A percentile compares a stretch with the other conserved stretches of the same genome.
phyloP scores from a whole-genome alignment of 23 tunicate species.

The Halocynthia roretzi region DNA sequence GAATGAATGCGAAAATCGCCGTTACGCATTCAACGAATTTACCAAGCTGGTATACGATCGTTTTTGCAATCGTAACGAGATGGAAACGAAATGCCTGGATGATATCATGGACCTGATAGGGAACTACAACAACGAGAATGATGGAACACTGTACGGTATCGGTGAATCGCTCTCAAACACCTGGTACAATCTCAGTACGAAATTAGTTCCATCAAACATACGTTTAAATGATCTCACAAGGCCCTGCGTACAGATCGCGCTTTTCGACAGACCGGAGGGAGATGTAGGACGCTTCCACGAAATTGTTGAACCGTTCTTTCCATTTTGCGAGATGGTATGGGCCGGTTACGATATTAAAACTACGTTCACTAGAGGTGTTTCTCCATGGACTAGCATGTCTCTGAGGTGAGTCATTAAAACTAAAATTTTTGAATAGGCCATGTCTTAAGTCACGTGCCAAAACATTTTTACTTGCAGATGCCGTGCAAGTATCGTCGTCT shows the following conservation, averaged over 20 bases:
- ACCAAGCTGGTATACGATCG: conserved; percentile 43
- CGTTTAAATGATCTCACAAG: conserved; percentile 18
- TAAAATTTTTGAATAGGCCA: no score
- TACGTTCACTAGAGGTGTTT: conserved; percentile 11
- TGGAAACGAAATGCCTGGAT: conserved; percentile 20
- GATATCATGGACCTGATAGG: not conserved
- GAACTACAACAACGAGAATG: not conserved
- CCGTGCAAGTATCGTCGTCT: not conserved
- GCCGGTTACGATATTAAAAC: conserved; percentile 43
- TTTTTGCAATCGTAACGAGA: conserved; percentile 26
- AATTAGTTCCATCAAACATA: not conserved
- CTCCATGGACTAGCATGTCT: conserved; percentile 58
- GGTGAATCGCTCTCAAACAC: not conserved
- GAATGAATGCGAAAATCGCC: conserved; percentile 34
- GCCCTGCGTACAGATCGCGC: conserved; percentile 71
- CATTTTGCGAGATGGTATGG: conserved; percentile 59
- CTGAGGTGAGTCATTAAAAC: conserved; percentile 20
- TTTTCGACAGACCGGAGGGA: conserved; percentile 33
- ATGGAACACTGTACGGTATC: not conserved
- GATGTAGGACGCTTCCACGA: conserved; percentile 50
- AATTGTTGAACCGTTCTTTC: conserved; percentile 35
- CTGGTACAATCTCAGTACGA: not conserved
- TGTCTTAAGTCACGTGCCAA: no score
- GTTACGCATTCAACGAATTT: conserved; percentile 25
- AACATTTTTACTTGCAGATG: not conserved